A percentile compares a stretch with the other conserved stretches of the same genome.
phyloP scores from a whole-genome alignment of 2,888 invertebrate species.

The Heterodera filipjevi region DNA sequence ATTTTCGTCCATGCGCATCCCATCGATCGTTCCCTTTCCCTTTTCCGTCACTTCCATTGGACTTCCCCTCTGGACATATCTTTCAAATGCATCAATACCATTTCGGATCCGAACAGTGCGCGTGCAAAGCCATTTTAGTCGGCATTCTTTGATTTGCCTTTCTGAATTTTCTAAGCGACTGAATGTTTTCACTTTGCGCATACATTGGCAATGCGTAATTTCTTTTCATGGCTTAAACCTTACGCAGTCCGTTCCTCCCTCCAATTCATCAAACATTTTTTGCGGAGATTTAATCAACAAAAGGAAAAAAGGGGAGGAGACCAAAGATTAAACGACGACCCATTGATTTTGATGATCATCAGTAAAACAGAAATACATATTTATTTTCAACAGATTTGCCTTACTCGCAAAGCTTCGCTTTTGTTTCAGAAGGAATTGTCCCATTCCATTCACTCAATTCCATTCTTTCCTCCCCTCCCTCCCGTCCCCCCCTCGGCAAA shows the following conservation, averaged over 20 bases:
- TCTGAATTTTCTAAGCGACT: too few species aligned
- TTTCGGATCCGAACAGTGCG: too few species aligned
- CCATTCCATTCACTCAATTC: neutral
- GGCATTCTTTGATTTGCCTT: too few species aligned
- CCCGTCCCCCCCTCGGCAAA: neutral
- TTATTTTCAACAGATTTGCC: too few species aligned
- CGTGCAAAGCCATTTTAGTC: too few species aligned
- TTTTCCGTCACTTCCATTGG: neutral
- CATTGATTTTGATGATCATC: neutral
- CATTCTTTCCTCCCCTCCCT: neutral
- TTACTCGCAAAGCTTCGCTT: too few species aligned
- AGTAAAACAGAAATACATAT: too few species aligned
- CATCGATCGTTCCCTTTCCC: neutral
- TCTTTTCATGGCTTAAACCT: too few species aligned
- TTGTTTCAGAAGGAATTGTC: too few species aligned
- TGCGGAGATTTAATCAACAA: neutral
- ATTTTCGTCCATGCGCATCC: conserved; percentile 4
- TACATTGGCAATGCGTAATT: too few species aligned
- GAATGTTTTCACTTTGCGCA: too few species aligned
- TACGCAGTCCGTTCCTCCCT: too few species aligned
- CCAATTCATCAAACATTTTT: neutral
- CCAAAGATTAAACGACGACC: neutral
- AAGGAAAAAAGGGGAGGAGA: neutral
- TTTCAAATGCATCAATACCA: neutral
- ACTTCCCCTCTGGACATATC: neutral